Base-by-base conservation (phyloP, 2,113 vertebrate genomes). In the Lepidothrix coronata region DNA sequence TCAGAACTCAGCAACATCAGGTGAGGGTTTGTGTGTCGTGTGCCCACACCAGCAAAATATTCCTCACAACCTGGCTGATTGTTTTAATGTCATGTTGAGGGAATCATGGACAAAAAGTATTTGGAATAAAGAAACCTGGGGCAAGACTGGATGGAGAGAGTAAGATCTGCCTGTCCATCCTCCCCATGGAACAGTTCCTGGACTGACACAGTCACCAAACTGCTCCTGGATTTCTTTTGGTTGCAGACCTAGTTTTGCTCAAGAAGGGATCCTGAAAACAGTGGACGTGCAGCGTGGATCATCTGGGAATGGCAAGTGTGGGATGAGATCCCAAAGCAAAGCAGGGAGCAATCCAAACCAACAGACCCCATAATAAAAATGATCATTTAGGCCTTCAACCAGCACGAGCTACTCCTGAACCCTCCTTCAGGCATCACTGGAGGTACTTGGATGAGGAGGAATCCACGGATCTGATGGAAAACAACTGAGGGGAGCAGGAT, bases 261-360 rank as follows among this genome's bases (percentile, higher is more conserved):
- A 0, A 51, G 55, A 73, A 77, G 21, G 59, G 70, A 92, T 92
- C 65, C 52, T 20, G 43, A 44, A 48, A 80, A 67, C 51, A 85
- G 31, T 51, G 83, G 77, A 73, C 35, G 49, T 57, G 63, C 74
- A 57, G 43, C 24, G 20, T 81, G 70, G 68, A 67, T 90, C 39
- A 85, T 18, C n/a, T 41, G 22, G 46, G 49, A 85, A 88, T 25
- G 44, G 52, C 58, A 68, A 51, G 28, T 10, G 79, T n/a, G 65
- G 49, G 61, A 74, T 20, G 52, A 88, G 79, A 93, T 85, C 79
- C 61, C 70, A 81, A 55, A 94, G 79, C 93, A 93, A 92, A 91
- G 87, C 79, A 91, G 51, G 59, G 27, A 91, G 41, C 70, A 93
- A 88, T 43, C 75, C 75, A 91, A 82, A 91, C 51, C 61, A 77